Evolutionary conservation across 1,140 invertebrate genomes (phyloP).

Genomic region (Epicauta chinensis): DNA sequence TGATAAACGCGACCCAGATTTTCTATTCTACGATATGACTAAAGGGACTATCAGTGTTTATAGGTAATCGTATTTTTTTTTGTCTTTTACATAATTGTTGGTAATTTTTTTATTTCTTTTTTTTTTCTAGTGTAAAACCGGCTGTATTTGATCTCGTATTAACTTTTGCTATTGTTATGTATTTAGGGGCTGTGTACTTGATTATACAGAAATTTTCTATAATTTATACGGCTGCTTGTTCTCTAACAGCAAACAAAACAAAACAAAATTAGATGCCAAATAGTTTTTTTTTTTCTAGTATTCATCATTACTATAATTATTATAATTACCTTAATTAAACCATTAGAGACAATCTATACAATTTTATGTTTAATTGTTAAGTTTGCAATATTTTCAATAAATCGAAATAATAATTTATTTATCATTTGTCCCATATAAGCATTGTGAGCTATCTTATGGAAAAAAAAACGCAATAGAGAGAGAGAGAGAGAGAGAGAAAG

Average conservation of each 20-base stretch:
- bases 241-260: conserved; percentile 27
- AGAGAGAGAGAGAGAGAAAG: too few species aligned
- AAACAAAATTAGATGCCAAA: conserved; percentile 18
- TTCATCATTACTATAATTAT: too few species aligned
- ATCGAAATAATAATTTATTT: not conserved
- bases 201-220: conserved; percentile 66
- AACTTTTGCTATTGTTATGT: conserved; percentile 75
- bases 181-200: conserved; percentile 77
- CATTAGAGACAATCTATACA: not conserved
- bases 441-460: too few species aligned
- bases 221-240: conserved; percentile 43
- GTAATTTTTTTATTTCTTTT: conserved; percentile 14
- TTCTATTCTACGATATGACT: conserved; percentile 82
- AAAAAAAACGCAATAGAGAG: too few species aligned
- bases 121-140: conserved; percentile 81
- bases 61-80: conserved; percentile 58
- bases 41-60: conserved; percentile 78
- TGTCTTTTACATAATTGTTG: too few species aligned
- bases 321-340: not conserved
- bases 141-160: conserved; percentile 95
- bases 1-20: conserved; percentile 87
- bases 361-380: conserved; percentile 9
- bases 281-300: too few species aligned
- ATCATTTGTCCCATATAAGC: too few species aligned
- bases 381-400: conserved; percentile 11